phyloP scores from a whole-genome alignment of 2,797 vertebrate species.

The Sebastes vulpes region DNA sequence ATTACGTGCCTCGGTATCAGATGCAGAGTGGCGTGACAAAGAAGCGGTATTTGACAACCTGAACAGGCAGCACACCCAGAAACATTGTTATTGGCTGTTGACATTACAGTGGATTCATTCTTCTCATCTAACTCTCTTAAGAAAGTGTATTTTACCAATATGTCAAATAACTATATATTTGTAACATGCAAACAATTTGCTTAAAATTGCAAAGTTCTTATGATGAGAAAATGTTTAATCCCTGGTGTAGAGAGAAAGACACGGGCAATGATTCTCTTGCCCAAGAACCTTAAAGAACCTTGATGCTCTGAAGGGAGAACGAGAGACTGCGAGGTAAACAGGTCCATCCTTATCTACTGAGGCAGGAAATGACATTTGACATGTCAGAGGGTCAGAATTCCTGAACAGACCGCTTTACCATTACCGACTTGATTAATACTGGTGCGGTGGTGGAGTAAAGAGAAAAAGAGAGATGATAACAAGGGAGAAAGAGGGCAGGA shows the following conservation, averaged over 20 bases:
- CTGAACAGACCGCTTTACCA: conserved; percentile 71
- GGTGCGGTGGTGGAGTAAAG: conserved; percentile 32
- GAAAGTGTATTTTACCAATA: background rate
- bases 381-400: conserved; percentile 66
- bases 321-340: conserved; percentile 35
- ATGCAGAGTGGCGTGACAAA: no score
- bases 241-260: background rate
- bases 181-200: background rate
- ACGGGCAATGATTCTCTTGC: background rate
- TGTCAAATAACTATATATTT: background rate
- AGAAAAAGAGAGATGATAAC: conserved; percentile 51
- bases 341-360: conserved; percentile 55
- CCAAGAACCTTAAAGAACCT: background rate
- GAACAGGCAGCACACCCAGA: no score
- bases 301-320: background rate
- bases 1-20: no score
- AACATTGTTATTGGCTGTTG: background rate
- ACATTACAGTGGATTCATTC: background rate
- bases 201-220: background rate
- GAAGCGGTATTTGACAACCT: no score
- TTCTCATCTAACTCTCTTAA: background rate
- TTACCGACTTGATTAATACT: conserved; percentile 71
- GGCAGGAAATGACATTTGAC: conserved; percentile 65
- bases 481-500: conserved; percentile 38
- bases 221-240: conserved; percentile 2